These are phyloP conservation scores for Cryptocheilus praepositus DNA, from an alignment of 2,888 invertebrate genomes.

Conservation along the genomic window DNA sequence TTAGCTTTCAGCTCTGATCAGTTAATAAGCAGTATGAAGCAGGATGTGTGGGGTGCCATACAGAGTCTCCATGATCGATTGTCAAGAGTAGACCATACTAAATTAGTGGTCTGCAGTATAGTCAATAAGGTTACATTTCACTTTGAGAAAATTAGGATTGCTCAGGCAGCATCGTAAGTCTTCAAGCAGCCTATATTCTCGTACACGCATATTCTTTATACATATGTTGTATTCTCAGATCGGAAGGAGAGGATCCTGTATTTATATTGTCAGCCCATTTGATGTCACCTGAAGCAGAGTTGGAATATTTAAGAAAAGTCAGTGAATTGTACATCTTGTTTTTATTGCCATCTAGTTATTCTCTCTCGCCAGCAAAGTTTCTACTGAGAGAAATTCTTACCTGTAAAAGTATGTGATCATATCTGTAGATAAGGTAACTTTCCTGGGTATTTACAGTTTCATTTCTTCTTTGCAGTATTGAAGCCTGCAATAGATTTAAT, in stretches of 20 bases:
- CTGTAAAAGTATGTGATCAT: slow-evolving; percentile 82
- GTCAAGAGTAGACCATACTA: slow-evolving; percentile 86
- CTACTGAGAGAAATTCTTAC: slow-evolving; percentile 89
- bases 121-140: slow-evolving; percentile 88
- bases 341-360: slow-evolving; percentile 88
- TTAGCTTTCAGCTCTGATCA: slow-evolving; percentile 82
- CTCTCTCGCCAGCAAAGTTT: slow-evolving; percentile 85
- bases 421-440: neutral
- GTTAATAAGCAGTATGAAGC: slow-evolving; percentile 82
- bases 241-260: slow-evolving; percentile 77
- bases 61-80: slow-evolving; percentile 85
- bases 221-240: slow-evolving; percentile 46
- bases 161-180: slow-evolving; percentile 85
- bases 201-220: slow-evolving; percentile 14
- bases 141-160: slow-evolving; percentile 89
- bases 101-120: slow-evolving; percentile 88
- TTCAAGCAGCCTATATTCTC: slow-evolving; percentile 1
- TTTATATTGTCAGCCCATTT: slow-evolving; percentile 86
- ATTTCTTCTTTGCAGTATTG: slow-evolving; percentile 77
- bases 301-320: slow-evolving; percentile 87
- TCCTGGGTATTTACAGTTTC: no score
- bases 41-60: slow-evolving; percentile 89
- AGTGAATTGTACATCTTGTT: slow-evolving; percentile 89
- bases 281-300: slow-evolving; percentile 83
- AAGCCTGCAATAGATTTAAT: slow-evolving; percentile 89